A percentile compares a stretch with the other conserved stretches of the same genome.
Conservation (phyloP, 2,888 invertebrate genomes). For the Lagria hirta region DNA sequence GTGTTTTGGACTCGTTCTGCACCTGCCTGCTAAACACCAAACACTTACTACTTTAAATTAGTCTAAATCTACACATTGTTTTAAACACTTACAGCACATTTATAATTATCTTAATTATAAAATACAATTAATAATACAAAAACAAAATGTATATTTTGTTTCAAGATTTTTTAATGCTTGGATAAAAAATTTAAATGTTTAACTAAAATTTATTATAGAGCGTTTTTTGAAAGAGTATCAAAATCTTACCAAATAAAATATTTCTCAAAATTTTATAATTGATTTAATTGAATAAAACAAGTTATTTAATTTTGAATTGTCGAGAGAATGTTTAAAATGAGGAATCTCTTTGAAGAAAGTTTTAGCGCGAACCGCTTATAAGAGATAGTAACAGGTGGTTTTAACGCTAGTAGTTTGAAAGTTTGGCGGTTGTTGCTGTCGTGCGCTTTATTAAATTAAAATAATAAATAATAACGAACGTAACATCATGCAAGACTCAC, state of each 20-base stretch:
- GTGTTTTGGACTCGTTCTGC: slow-evolving; percentile 34
- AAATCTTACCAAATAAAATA: too few relatives aligned
- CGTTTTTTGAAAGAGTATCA: too few relatives aligned
- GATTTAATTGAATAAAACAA: too few relatives aligned
- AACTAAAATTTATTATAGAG: too few relatives aligned
- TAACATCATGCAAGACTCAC: slow-evolving; percentile 23
- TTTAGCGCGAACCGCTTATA: neutral
- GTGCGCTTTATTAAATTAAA: slow-evolving; percentile 4
- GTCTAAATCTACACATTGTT: slow-evolving; percentile 16
- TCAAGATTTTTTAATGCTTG: too few relatives aligned
- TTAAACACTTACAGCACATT: neutral
- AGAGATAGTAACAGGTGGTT: slow-evolving; percentile 26
- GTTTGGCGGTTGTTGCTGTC: slow-evolving; percentile 17
- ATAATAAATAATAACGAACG: slow-evolving; percentile 9
- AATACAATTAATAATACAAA: too few relatives aligned
- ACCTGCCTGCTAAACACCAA: slow-evolving; percentile 45
- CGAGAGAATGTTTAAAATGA: too few relatives aligned
- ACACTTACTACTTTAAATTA: slow-evolving; percentile 37
- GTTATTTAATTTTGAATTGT: too few relatives aligned
- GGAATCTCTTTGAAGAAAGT: neutral
- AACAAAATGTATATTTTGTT: too few relatives aligned
- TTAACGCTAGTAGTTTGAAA: slow-evolving; percentile 22
- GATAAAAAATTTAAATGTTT: too few relatives aligned
- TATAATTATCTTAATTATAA: too few relatives aligned
- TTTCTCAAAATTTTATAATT: too few relatives aligned